Conservation (phyloP, 2,888 invertebrate species). For the Parnassius apollo region DNA sequence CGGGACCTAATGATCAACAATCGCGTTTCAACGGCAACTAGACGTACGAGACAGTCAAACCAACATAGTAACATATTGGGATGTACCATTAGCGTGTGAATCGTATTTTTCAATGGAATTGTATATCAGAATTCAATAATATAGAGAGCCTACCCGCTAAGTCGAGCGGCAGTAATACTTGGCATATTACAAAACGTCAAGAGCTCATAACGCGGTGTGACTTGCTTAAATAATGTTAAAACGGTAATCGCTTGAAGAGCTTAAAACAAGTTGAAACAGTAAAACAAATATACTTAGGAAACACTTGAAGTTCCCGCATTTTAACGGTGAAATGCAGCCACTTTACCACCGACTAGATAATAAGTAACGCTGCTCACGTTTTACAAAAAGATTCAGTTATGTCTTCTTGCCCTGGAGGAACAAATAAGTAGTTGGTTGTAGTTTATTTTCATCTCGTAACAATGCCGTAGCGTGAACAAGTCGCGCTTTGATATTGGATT, state of each 20-base stretch:
- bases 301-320: constrained; percentile 30
- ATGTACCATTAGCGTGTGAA: too few relatives aligned
- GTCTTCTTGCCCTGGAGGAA: constrained; percentile 55
- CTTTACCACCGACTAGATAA: constrained; percentile 32
- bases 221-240: constrained; percentile 34
- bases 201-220: constrained; percentile 25
- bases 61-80: too few relatives aligned
- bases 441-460: constrained; percentile 64
- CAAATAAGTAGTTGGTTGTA: constrained; percentile 57
- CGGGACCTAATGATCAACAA: too few relatives aligned
- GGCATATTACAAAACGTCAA: constrained; percentile 4
- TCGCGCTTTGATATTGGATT: constrained; percentile 48
- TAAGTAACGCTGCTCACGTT: constrained; percentile 32
- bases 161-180: background rate
- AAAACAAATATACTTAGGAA: constrained; percentile 38
- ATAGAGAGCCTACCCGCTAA: background rate
- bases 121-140: too few relatives aligned
- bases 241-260: constrained; percentile 37
- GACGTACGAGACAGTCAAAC: too few relatives aligned
- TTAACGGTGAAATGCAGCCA: constrained; percentile 24
- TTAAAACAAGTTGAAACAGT: constrained; percentile 41
- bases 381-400: constrained; percentile 38
- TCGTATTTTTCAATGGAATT: too few relatives aligned
- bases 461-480: constrained; percentile 55
- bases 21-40: too few relatives aligned